Conservation (phyloP, 2,797 vertebrate genomes). For the Amblyraja radiata region DNA sequence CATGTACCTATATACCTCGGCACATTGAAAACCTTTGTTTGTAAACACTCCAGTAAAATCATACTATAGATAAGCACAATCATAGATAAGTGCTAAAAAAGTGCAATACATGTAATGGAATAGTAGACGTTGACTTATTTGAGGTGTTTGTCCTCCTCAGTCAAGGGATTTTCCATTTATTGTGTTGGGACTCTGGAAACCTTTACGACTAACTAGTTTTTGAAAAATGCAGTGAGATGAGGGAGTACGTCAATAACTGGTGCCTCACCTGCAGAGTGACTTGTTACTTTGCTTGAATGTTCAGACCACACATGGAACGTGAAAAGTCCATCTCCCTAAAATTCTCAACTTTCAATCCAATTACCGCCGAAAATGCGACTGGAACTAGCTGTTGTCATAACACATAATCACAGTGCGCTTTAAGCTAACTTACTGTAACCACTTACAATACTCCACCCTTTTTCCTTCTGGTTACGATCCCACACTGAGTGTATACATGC, state of each 20-base stretch:
- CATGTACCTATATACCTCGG: no score
- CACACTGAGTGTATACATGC: slow-evolving; percentile 31
- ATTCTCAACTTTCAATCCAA: slow-evolving; percentile 19
- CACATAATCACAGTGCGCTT: slow-evolving; percentile 23
- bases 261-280: neutral
- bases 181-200: neutral
- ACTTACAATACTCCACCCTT: slow-evolving; percentile 24
- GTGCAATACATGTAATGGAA: no score
- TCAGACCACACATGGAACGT: slow-evolving; percentile 14
- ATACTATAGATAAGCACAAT: no score
- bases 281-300: neutral
- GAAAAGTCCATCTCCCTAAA: neutral
- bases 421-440: slow-evolving; percentile 23
- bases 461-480: slow-evolving; percentile 19
- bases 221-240: neutral
- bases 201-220: no score
- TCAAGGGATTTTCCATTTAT: neutral
- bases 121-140: neutral
- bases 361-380: slow-evolving; percentile 25
- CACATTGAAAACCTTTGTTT: no score
- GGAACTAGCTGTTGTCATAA: slow-evolving; percentile 33
- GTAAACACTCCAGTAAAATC: no score
- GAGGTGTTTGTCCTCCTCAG: neutral
- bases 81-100: no score
- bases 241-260: no score